Evolutionary conservation across 1,140 invertebrate species (phyloP), one percentile per base, ranked within the genome.

Genomic region (Neodiprion lecontei): DNA sequence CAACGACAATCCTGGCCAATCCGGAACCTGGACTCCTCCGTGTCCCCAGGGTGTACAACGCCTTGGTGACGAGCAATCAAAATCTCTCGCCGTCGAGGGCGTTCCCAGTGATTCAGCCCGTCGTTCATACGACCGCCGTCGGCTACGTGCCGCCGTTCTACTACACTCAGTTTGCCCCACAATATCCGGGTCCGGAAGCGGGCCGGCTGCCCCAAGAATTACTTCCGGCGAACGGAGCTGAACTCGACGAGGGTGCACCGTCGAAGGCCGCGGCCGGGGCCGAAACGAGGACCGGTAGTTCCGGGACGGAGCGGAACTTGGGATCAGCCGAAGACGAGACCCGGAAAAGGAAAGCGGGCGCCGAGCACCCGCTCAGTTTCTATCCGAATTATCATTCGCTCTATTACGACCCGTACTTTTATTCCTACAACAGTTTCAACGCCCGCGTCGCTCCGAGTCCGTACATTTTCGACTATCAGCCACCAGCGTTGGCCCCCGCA

Each of bases 31-130:
- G 79, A 67, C 79, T 91, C 21, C 81, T 89, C 0, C 88, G 89
- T 76, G 87, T 90, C 12, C 94, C 94, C 3, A 93, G 93, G 80
- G 91, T 95, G 14, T 95, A 95, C 85, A 95, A 95, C 84, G 93
- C 93, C 0, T 87, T 95, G 21, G 93, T 95, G 79, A 94, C 92
- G 7, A 93, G 92, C 2, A 92, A 94, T 78, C 92, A 94, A 79
- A 93, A 93, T 82, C 83, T 95, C 40, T 90, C 92, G 23, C 93
- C 93, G 9, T 94, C 93, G 74, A 91, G 93, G 68, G 92, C 93
- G 0, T 93, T 91, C 84, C 93, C 93, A 0, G 91, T 94, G 49
- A 91, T 94, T 74, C 92, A 94, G 79, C 92, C 93, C 10, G 91
- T 93, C 0, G 80, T 93, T 48, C 92, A 93, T 50, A 88, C 90